Evolutionary conservation across 2,113 vertebrate genomes (phyloP).

Genomic region (Ailuropoda melanoleuca): DNA sequence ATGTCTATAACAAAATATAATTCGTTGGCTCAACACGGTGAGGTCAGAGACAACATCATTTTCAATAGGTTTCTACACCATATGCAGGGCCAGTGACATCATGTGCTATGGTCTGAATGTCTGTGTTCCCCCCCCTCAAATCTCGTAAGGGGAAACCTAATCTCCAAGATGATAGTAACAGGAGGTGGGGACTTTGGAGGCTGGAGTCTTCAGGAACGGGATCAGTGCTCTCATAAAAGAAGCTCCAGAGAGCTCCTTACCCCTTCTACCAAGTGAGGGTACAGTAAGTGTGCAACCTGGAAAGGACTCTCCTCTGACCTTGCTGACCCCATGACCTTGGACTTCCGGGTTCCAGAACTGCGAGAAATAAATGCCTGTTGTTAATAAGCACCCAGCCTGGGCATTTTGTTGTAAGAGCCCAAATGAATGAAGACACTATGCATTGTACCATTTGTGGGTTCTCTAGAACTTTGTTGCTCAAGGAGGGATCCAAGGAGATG

Average conservation of each 20-base stretch:
- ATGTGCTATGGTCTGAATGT: background rate
- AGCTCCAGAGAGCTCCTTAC: background rate
- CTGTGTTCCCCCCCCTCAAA: background rate
- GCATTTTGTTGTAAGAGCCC: background rate
- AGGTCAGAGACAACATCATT: background rate
- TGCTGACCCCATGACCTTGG: background rate
- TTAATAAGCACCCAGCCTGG: background rate
- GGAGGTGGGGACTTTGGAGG: background rate
- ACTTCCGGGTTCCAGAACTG: background rate
- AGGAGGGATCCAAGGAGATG: background rate
- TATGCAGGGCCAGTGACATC: background rate
- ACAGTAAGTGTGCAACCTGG: background rate
- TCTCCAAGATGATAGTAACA: background rate
- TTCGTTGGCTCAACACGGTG: background rate
- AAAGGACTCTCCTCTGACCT: background rate
- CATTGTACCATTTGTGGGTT: background rate
- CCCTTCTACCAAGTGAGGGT: background rate
- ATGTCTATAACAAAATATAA: background rate
- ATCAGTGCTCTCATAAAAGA: background rate
- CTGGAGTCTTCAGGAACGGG: background rate
- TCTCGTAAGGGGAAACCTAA: background rate
- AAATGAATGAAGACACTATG: background rate
- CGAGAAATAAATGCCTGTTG: background rate
- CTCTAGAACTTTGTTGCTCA: background rate
- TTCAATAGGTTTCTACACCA: background rate